Evolutionary conservation across 2,888 invertebrate species (phyloP), one percentile per base, ranked within the genome.

Genomic region (Tholera decimalis): DNA sequence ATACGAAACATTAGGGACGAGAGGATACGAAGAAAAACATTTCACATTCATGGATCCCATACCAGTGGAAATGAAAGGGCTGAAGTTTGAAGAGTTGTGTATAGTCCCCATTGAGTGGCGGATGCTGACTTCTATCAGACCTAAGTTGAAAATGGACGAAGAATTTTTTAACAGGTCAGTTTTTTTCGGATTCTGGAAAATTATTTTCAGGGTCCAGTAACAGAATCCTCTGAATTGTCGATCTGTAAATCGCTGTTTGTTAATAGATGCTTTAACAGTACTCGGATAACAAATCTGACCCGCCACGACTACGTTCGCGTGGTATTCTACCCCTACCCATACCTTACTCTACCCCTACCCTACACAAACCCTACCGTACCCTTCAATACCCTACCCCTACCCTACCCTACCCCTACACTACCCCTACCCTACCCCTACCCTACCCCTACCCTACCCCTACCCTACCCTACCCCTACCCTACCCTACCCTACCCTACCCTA

Each of bases 101-200:
- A 96, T 97, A 11, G 98, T 98, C 20, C 97, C 98, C 39, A 99
- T 99, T 71, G 98, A 98, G 88, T 99, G 98, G 98, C 97, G 98
- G 90, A 98, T 99, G 98, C 95, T 99, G 62, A 98, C 98, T 15
- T 97, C 98, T n/a, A 90, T 98, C 30, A 95, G 98, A 80, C 98
- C 98, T 0, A 98, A 98, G 89, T 96, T 96, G 33, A 98, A 98
- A 85, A 91, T 97, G 26, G 98, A 99, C 83, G 98, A 98, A 92
- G 98, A 98, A 85, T 98, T 98, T 93, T 98, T 98, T 88, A 98
- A 98, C 74, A 97, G 97, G 97, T 97, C 88, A 49, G 55, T 30
- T 59, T 44, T 8, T 24, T 22, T 37, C 13, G 13, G 22, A 13
- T 22, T 15, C 13, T n/a, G n/a, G 26, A 46, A n/a, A n/a, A 9